phyloP scores from a whole-genome alignment of 2,888 invertebrate genomes.

The Ryuthela nishihirai region DNA sequence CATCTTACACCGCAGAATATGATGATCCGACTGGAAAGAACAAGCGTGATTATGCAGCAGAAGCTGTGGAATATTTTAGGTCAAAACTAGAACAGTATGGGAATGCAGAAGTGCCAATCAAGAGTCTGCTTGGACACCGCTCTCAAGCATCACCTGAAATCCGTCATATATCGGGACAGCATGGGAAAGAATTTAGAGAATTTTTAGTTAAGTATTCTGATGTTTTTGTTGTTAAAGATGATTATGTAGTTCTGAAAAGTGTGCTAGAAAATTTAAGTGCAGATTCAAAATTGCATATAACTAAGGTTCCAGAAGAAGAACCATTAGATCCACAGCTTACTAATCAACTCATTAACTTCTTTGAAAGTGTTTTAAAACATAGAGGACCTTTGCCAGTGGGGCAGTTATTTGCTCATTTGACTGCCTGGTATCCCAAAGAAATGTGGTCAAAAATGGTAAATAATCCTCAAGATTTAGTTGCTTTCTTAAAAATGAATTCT shows the following conservation, averaged over 20 bases:
- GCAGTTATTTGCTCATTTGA: conserved; percentile 71
- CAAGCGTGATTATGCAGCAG: conserved; percentile 77
- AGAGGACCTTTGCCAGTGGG: conserved; percentile 73
- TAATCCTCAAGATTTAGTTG: conserved; percentile 80
- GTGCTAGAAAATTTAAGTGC: conserved; percentile 43
- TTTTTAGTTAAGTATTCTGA: conserved; percentile 80
- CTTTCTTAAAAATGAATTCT: conserved; percentile 88
- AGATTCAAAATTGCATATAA: conserved; percentile 37
- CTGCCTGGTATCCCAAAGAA: conserved; percentile 70
- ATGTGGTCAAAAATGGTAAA: conserved; percentile 84
- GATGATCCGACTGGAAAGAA: conserved; percentile 33
- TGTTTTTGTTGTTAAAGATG: conserved; percentile 75
- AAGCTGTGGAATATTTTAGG: conserved; percentile 96
- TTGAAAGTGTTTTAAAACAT: conserved; percentile 40
- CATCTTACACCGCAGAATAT: conserved; percentile 42
- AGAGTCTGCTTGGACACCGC: conserved; percentile 88
- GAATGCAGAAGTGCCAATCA: conserved; percentile 93
- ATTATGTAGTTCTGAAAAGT: conserved; percentile 70
- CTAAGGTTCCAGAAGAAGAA: conserved; percentile 43
- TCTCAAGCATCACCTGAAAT: conserved; percentile 88
- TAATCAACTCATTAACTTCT: conserved; percentile 42
- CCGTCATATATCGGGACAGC: conserved; percentile 89
- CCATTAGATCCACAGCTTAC: conserved; percentile 44
- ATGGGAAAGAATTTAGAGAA: conserved; percentile 89
- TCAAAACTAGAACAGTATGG: conserved; percentile 94